Percentiles rank a stretch among this genome's conserved stretches.
Evolutionary conservation across 2,113 vertebrate genomes (phyloP).

Genomic region (Gasterosteus aculeatus): DNA sequence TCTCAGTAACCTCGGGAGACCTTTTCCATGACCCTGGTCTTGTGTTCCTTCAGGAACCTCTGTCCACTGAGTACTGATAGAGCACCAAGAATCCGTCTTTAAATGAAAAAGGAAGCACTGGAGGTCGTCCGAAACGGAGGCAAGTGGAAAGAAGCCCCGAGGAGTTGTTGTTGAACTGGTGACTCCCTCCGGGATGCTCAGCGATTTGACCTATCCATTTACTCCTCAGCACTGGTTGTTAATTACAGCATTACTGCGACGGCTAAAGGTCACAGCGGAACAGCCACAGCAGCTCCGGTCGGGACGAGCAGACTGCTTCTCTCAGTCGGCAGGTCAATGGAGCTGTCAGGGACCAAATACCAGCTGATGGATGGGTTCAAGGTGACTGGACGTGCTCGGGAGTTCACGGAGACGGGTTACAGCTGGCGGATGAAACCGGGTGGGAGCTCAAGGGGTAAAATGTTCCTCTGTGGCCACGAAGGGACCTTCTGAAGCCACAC

Average conservation of each 20-base stretch:
- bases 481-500: neutral
- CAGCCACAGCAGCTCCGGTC: neutral
- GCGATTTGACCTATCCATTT: constrained; percentile 17
- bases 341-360: constrained; percentile 7
- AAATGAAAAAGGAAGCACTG: constrained; percentile 30
- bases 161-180: neutral
- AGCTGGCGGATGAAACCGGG: constrained; percentile 17
- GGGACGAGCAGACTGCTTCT: constrained; percentile 13
- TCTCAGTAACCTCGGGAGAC: neutral
- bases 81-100: neutral
- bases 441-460: neutral
- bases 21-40: neutral
- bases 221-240: constrained; percentile 23
- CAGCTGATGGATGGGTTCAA: constrained; percentile 1
- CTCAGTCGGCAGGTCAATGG: constrained; percentile 12
- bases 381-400: neutral
- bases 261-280: constrained; percentile 24
- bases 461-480: neutral
- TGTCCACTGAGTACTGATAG: neutral
- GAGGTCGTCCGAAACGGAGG: neutral
- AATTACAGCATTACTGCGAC: constrained; percentile 18
- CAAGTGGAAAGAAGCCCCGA: constrained; percentile 12
- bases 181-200: neutral
- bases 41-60: neutral
- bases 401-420: constrained; percentile 9